A percentile compares a stretch with the other conserved stretches of the same genome.
These are phyloP conservation scores for Platypus cylindrus DNA, from an alignment of 2,888 invertebrate genomes.

Conservation along the genomic window DNA sequence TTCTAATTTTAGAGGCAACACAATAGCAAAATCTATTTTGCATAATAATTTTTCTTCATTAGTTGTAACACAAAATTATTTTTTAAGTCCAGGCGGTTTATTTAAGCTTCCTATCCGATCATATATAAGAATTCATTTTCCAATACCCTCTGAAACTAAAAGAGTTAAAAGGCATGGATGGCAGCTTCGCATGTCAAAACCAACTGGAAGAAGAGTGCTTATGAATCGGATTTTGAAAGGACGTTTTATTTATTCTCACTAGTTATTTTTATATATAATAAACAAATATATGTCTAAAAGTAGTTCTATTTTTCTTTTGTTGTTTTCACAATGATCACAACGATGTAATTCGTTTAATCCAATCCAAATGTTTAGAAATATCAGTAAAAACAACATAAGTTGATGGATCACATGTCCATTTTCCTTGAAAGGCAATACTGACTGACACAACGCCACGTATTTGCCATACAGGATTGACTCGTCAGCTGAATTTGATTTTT, in stretches of 20 bases:
- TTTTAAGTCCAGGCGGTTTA: constrained; percentile 23
- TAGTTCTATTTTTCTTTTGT: background rate
- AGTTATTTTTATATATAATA: no score
- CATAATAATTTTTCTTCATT: no score
- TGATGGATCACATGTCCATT: constrained; percentile 44
- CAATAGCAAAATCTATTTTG: no score
- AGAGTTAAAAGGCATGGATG: constrained; percentile 61
- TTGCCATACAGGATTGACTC: constrained; percentile 26
- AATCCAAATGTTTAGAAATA: constrained; percentile 38
- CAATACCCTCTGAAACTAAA: constrained; percentile 58
- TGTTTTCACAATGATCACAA: background rate
- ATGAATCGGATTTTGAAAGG: constrained; percentile 70
- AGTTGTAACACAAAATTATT: no score
- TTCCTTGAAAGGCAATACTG: constrained; percentile 41
- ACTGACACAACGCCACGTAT: constrained; percentile 43
- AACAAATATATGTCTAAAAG: constrained; percentile 1
- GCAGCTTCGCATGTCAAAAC: constrained; percentile 54
- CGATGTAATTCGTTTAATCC: constrained; percentile 18
- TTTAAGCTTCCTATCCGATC: constrained; percentile 31
- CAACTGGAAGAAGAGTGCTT: constrained; percentile 51
- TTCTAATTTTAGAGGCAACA: no score
- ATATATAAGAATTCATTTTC: constrained; percentile 56
- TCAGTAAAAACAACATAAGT: constrained; percentile 52
- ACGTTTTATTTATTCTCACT: constrained; percentile 55
- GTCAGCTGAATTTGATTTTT: constrained; percentile 22